Evolutionary conservation across 2,797 vertebrate species (phyloP).

Genomic region (Pithecia hirsuta): DNA sequence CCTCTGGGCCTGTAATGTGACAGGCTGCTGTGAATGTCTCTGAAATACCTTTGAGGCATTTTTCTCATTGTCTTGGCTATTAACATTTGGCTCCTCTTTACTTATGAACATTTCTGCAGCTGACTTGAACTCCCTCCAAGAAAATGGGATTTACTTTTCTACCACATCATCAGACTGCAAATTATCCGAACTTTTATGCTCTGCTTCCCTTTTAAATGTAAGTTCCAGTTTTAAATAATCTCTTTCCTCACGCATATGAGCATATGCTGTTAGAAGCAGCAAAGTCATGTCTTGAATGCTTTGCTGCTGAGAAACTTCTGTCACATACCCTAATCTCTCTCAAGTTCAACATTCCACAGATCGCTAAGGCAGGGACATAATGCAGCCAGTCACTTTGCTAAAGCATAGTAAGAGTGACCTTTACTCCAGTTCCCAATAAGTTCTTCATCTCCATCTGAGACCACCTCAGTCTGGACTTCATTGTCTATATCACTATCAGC

Average conservation of each 20-base stretch:
- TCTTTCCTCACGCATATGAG: not conserved
- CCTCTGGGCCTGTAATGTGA: not conserved
- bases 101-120: not conserved
- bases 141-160: not conserved
- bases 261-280: not conserved
- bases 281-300: not conserved
- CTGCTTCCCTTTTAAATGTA: not conserved
- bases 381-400: not conserved
- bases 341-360: not conserved
- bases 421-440: not conserved
- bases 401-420: not conserved
- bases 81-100: not conserved
- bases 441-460: not conserved
- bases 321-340: not conserved
- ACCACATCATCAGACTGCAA: not conserved
- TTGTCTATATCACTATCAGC: not conserved
- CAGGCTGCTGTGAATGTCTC: not conserved
- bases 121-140: not conserved
- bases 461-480: not conserved
- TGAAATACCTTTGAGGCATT: not conserved
- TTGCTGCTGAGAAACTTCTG: not conserved
- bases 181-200: not conserved
- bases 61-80: not conserved
- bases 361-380: not conserved
- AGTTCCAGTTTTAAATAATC: not conserved